These are phyloP conservation scores for Toxotes chatareus DNA, from an alignment of 2,113 vertebrate species.

Conservation along the genomic window DNA sequence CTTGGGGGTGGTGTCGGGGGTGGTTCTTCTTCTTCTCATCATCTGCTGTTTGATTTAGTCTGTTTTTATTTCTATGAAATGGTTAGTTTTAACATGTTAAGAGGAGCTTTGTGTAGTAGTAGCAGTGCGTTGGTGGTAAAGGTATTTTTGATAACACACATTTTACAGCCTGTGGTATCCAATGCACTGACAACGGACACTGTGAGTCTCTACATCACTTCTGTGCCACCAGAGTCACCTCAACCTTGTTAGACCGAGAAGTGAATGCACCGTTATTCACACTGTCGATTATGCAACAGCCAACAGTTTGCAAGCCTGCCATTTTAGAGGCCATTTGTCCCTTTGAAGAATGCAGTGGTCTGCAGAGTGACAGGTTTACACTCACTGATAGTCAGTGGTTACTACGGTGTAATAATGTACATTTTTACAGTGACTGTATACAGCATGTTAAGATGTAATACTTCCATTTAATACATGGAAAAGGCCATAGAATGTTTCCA, in stretches of 20 bases:
- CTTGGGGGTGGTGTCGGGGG: no score
- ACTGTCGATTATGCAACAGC: conserved; percentile 48
- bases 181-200: not conserved
- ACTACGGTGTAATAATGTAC: not conserved
- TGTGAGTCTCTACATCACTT: conserved; percentile 7
- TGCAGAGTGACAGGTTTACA: conserved; percentile 14
- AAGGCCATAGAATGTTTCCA: no score
- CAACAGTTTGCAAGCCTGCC: conserved; percentile 33
- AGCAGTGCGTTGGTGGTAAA: not conserved
- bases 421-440: not conserved
- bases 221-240: conserved; percentile 25
- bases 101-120: not conserved
- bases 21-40: no score
- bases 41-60: no score
- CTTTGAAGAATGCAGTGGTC: conserved; percentile 48
- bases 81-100: not conserved
- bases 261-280: conserved; percentile 31
- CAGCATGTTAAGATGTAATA: not conserved
- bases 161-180: not conserved
- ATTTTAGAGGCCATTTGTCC: conserved; percentile 41
- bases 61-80: no score
- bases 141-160: not conserved
- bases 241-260: conserved; percentile 26
- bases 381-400: not conserved
- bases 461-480: not conserved